Conservation (phyloP, 2,888 invertebrate genomes). For the Nephrocerus scutellatus region DNA sequence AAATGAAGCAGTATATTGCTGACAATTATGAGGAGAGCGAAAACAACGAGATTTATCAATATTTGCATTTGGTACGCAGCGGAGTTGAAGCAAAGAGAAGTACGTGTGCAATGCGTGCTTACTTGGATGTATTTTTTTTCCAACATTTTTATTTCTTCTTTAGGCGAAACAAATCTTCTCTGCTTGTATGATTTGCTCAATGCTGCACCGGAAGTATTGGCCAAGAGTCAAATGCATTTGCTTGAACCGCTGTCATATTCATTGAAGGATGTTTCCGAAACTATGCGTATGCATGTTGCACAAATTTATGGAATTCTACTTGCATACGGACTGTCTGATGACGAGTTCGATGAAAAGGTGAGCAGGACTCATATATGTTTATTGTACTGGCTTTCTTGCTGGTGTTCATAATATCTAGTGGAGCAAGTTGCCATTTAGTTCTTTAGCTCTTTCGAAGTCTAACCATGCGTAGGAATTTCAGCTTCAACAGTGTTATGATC, state of each 20-base stretch:
- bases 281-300: constrained; percentile 65
- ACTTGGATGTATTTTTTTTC: background rate
- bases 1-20: constrained; percentile 58
- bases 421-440: too few relatives aligned
- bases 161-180: constrained; percentile 51
- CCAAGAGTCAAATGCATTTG: constrained; percentile 54
- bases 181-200: constrained; percentile 81
- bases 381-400: too few relatives aligned
- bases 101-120: constrained; percentile 31
- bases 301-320: constrained; percentile 68
- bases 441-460: too few relatives aligned
- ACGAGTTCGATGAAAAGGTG: constrained; percentile 53
- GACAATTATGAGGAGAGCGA: constrained; percentile 51
- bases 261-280: constrained; percentile 66
- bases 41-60: constrained; percentile 58
- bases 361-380: constrained; percentile 20
- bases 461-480: too few relatives aligned
- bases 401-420: too few relatives aligned
- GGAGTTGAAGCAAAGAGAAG: constrained; percentile 62
- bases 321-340: constrained; percentile 51
- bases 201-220: constrained; percentile 65
- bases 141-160: too few relatives aligned
- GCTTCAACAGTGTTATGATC: too few relatives aligned
- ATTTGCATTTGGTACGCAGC: constrained; percentile 60
- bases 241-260: constrained; percentile 44